A percentile compares a stretch with the other conserved stretches of the same genome.
These are phyloP conservation scores for Cricetomys ansorgei DNA, from an alignment of 2,113 vertebrate genomes.

Conservation along the genomic window DNA sequence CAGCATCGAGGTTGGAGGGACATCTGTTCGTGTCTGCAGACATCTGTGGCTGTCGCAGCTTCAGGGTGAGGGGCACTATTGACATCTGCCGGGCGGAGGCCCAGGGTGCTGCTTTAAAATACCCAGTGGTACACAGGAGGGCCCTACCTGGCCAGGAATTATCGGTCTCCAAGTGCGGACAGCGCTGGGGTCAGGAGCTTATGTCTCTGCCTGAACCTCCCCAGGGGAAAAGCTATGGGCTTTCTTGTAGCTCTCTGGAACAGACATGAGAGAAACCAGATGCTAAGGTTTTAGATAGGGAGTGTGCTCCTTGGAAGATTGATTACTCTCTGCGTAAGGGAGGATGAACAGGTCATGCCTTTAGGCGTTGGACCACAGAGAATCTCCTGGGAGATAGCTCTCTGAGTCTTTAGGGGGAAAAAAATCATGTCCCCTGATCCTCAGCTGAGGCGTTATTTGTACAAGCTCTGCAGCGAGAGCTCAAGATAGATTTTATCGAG, in stretches of 20 bases:
- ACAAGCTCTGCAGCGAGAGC: accelerated
- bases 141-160: background rate
- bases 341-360: background rate
- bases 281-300: background rate
- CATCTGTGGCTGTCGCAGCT: background rate
- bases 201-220: background rate
- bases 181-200: background rate
- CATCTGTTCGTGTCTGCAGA: background rate
- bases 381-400: background rate
- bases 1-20: background rate
- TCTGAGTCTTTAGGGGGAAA: background rate
- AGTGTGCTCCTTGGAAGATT: background rate
- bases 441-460: background rate
- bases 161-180: accelerated
- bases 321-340: background rate
- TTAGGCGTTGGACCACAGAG: background rate
- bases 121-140: background rate
- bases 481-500: constrained; percentile 36
- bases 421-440: background rate
- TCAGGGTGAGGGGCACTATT: background rate
- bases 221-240: background rate
- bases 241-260: background rate
- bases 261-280: background rate
- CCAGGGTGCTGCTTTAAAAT: background rate
- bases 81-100: background rate